Base-by-base conservation (phyloP, 2,888 invertebrate species). In the Cepaea hortensis region DNA sequence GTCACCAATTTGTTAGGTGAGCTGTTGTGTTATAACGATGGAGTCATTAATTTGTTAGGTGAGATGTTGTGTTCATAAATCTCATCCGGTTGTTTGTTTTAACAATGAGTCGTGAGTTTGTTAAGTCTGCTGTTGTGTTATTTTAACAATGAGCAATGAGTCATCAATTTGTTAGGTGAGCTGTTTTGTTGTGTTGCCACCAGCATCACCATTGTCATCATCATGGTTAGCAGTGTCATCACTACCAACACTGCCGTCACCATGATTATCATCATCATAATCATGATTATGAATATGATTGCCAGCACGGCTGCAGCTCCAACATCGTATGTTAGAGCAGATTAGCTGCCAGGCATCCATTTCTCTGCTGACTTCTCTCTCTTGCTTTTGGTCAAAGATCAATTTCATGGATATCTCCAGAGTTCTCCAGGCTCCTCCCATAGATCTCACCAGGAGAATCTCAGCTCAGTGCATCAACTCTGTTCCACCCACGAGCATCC, bases 31-130 rank as follows among this genome's bases (percentile, higher is more conserved):
- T 99, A 99, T 96, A 99, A 99, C 95, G 99, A 99, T 95, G 99
- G 99, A 91, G 98, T 99, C 92, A 99, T 99, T 93, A 99, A 99
- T 95, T 96, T 99, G 91, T 95, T 99, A 95, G 96, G 96, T 96
- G 94, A 94, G 93, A n/a, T 35, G 20, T 48, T 55, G 62, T 35
- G 3, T 23, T 73, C 23, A 23, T 6, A 95, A 99, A 99, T 96
- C 96, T 99, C 94, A 99, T 99, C 94, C 96, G 99, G 90, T 96
- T 99, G 91, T 99, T 99, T 99, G 99, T 95, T 99, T 99, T 96
- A 99, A 99, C 95, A 99, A 99, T 95, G 99, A 91, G 98, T 99
- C 92, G 99, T 99, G 93, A 99, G 99, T 95, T 96, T 99, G 91
- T 95, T 99, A 95, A 96, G 96, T 96, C 94, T 94, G 93, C n/a